phyloP scores from a whole-genome alignment of 2,113 vertebrate genomes.

The Nycticorax nycticorax region DNA sequence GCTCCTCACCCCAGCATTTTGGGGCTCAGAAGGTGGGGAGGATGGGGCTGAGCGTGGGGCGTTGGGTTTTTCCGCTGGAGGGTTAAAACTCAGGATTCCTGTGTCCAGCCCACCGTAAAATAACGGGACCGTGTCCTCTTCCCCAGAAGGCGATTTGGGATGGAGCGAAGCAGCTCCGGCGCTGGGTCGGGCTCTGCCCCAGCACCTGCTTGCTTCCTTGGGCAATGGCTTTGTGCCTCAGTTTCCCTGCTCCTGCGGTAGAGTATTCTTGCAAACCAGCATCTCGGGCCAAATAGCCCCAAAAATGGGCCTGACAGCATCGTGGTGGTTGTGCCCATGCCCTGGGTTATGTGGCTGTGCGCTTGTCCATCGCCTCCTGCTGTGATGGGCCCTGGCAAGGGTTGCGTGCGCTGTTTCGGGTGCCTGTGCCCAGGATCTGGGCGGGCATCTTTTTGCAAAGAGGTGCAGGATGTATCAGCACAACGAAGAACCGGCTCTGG shows the following conservation, averaged over 20 bases:
- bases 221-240: not conserved
- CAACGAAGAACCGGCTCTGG: not conserved
- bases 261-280: not conserved
- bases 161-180: rapidly evolving
- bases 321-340: rapidly evolving
- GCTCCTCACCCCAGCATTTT: not conserved
- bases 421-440: rapidly evolving
- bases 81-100: not conserved
- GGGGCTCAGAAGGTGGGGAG: not conserved
- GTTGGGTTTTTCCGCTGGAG: not conserved
- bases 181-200: not conserved
- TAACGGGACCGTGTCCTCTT: not conserved
- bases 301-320: not conserved
- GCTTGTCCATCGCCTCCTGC: rapidly evolving
- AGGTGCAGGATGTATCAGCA: not conserved
- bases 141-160: rapidly evolving
- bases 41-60: not conserved
- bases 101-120: not conserved
- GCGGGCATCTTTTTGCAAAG: not conserved
- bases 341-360: not conserved
- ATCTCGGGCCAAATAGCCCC: rapidly evolving
- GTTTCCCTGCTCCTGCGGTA: not conserved
- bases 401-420: rapidly evolving
- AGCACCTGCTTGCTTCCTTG: not conserved
- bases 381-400: rapidly evolving